These are phyloP conservation scores for Ips nitidus DNA, from an alignment of 1,140 invertebrate species.

Conservation along the genomic window DNA sequence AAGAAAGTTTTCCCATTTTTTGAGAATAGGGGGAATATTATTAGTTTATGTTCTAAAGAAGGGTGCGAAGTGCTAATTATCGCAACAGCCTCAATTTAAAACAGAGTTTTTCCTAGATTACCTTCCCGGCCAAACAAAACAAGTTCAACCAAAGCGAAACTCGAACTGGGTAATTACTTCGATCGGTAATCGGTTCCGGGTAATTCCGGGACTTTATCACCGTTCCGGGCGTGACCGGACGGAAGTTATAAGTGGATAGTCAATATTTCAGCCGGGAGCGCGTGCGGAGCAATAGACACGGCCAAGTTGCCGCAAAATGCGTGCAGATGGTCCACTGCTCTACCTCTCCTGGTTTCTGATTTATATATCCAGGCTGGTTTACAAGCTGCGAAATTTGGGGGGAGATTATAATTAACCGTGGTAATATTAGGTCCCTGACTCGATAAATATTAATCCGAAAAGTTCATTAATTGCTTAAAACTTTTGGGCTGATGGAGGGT, in stretches of 20 bases:
- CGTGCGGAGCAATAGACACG: constrained; percentile 31
- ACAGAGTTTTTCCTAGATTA: no score
- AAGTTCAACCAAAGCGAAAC: neutral
- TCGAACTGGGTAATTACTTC: constrained; percentile 25
- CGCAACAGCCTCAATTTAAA: no score
- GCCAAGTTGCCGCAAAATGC: constrained; percentile 36
- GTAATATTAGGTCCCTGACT: constrained; percentile 18
- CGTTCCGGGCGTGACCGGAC: constrained; percentile 36
- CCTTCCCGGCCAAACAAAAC: no score
- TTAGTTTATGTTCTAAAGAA: constrained; percentile 5
- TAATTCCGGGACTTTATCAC: constrained; percentile 33
- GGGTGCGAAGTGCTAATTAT: neutral
- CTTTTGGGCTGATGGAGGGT: no score
- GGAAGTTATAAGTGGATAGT: constrained; percentile 39
- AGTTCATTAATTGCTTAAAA: no score
- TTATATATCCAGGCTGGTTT: constrained; percentile 34
- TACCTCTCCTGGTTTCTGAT: constrained; percentile 19
- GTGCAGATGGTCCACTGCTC: constrained; percentile 30
- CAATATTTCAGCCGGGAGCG: constrained; percentile 33
- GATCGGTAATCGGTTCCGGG: constrained; percentile 32
- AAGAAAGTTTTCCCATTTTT: constrained; percentile 20
- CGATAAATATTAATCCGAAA: constrained; percentile 14
- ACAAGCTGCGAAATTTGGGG: constrained; percentile 36
- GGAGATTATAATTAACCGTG: constrained; percentile 35
- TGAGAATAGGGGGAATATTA: constrained; percentile 5